A percentile compares a stretch with the other conserved stretches of the same genome.
Evolutionary conservation across 53 echinoderm and acorn worm genomes (phyloP).

Genomic region (Henricia sp.): DNA sequence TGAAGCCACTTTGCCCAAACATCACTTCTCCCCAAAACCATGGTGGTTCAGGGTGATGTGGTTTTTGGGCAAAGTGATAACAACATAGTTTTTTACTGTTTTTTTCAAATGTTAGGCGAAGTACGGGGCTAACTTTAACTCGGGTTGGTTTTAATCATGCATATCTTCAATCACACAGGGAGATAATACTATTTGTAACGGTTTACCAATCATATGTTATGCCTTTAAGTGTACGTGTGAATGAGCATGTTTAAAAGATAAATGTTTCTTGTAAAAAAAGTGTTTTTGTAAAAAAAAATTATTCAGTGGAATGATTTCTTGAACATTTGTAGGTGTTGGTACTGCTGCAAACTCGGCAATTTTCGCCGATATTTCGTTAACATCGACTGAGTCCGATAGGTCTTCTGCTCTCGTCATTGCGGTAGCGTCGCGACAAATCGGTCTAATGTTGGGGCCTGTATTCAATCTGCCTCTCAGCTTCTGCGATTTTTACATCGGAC

Average conservation of each 20-base stretch:
- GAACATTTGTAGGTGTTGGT: slow-evolving; percentile 74
- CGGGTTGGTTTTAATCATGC: too few relatives aligned
- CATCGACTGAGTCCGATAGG: slow-evolving; percentile 85
- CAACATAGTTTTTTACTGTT: too few relatives aligned
- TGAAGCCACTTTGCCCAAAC: too few relatives aligned
- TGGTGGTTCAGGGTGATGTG: too few relatives aligned
- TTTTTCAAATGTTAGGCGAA: too few relatives aligned
- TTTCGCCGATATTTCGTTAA: slow-evolving; percentile 87
- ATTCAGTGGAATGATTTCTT: not conserved
- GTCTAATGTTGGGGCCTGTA: slow-evolving; percentile 90
- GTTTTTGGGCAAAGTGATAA: too few relatives aligned
- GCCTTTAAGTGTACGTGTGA: not conserved
- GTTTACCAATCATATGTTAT: not conserved
- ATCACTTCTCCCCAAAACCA: too few relatives aligned
- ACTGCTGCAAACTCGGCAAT: slow-evolving; percentile 87
- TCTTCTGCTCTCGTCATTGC: slow-evolving; percentile 76
- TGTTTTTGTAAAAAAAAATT: not conserved
- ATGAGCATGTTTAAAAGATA: not conserved
- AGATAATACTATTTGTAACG: not conserved
- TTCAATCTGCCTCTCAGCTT: slow-evolving; percentile 76
- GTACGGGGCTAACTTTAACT: too few relatives aligned
- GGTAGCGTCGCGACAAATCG: slow-evolving; percentile 87
- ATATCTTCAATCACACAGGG: not conserved
- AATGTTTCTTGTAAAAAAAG: not conserved
- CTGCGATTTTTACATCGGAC: slow-evolving; percentile 79